Conservation (phyloP, 2,888 invertebrate genomes). For the Theodoxus fluviatilis region DNA sequence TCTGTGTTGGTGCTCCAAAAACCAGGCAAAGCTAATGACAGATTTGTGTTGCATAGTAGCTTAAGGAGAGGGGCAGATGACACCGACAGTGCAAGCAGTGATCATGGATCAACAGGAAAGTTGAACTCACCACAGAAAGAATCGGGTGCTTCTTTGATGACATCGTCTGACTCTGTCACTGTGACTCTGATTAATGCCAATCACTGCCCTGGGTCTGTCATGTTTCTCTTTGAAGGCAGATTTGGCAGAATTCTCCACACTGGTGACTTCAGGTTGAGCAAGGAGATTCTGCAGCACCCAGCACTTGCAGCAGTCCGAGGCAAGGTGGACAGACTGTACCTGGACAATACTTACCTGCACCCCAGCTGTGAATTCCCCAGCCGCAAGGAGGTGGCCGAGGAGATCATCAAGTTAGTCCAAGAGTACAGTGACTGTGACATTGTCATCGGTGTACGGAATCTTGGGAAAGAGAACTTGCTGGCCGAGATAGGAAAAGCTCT, state of each 20-base stretch:
- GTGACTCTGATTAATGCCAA: constrained; percentile 66
- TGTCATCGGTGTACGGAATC: constrained; percentile 56
- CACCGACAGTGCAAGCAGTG: constrained; percentile 35
- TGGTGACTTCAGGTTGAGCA: constrained; percentile 65
- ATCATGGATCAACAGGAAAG: no score
- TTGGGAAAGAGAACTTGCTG: constrained; percentile 65
- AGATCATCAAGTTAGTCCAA: constrained; percentile 57
- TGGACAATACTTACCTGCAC: constrained; percentile 66
- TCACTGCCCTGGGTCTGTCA: constrained; percentile 67
- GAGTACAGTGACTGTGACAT: constrained; percentile 51
- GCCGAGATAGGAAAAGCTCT: constrained; percentile 55
- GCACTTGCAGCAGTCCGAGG: constrained; percentile 25
- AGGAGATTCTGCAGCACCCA: constrained; percentile 18
- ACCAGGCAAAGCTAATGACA: no score
- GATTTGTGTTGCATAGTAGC: no score
- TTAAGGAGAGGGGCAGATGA: no score
- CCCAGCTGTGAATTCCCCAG: constrained; percentile 59
- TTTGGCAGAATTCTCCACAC: constrained; percentile 66
- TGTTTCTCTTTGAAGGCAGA: constrained; percentile 66
- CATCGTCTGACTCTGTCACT: constrained; percentile 55
- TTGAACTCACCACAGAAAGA: no score
- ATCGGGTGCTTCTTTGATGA: no score
- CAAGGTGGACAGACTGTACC: constrained; percentile 61
- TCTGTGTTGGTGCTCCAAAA: no score
- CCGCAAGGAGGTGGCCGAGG: constrained; percentile 46